Evolutionary conservation across 2,113 vertebrate genomes (phyloP), one percentile per base, ranked within the genome.

Genomic region (Poeciliopsis turrubarensis): DNA sequence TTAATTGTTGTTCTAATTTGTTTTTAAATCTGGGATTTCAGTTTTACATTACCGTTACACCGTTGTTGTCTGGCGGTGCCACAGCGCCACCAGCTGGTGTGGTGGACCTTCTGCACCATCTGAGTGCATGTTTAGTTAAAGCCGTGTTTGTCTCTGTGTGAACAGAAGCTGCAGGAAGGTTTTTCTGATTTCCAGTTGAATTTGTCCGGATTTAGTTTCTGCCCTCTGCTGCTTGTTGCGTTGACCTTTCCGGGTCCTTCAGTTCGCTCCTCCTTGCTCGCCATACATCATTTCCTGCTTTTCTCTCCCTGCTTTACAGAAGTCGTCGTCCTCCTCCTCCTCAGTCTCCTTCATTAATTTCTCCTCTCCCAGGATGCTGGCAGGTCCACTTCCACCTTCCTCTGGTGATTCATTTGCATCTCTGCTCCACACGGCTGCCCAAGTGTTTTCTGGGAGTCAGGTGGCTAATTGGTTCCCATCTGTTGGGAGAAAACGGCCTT

Each of bases 401-500:
- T 79, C 78, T 57, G 66, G 75, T 10, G 72, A 77, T 89, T 89
- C 85, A 88, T 92, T 89, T 88, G 87, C 91, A 88, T 90, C 69
- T 73, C 37, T 75, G 87, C 88, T 90, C 70, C 86, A 85, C 83
- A 3, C 68, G 78, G 72, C 80, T 86, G 90, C 89, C 87, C 87
- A 85, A 87, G 86, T 90, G 89, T 83, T 88, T 88, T 84, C 84
- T 75, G n/a, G 73, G 88, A 91, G 87, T 91, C 88, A 79, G 89
- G 80, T 90, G 89, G 86, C 83, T 93, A 92, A 93, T 93, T 91
- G 90, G 89, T 83, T 89, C 83, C 92, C 91, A 92, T 93, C 92
- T 92, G 93, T 73, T 83, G 87, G 86, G 85, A 88, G 77, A 76
- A 75, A 71, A 63, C 31, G 26, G 90, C 72, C 81, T 88, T 82